Conservation (phyloP, 92 coral and sea anemone genomes). For the Metridium senile region DNA sequence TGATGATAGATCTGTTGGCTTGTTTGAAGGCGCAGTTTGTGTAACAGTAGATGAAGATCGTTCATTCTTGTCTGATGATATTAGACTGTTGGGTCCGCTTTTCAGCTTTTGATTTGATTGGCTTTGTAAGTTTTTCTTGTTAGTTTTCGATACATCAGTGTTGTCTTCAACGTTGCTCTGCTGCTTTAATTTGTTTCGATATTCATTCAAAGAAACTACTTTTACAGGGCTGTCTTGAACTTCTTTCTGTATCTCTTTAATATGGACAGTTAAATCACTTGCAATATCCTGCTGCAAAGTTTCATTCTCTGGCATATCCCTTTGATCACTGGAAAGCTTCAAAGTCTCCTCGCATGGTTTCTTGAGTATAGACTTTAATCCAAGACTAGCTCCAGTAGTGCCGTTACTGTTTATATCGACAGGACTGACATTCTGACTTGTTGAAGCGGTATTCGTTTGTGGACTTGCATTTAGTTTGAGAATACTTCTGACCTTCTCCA, state of each 20-base stretch:
- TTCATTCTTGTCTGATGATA: not conserved
- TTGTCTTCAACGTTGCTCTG: not conserved
- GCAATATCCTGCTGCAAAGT: not conserved
- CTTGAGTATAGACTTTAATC: constrained; percentile 1
- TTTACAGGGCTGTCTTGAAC: not conserved
- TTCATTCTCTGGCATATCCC: not conserved
- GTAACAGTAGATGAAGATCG: not conserved
- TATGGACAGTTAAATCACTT: not conserved
- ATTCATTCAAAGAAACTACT: constrained; percentile 13
- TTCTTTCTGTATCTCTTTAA: constrained; percentile 1
- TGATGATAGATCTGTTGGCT: not conserved
- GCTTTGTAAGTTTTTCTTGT: too few relatives aligned
- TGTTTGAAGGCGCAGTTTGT: not conserved
- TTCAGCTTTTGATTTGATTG: constrained; percentile 6
- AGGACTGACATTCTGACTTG: not conserved
- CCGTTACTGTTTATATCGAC: not conserved
- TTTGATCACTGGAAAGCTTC: not conserved
- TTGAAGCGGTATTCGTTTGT: not conserved
- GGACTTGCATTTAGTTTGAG: constrained; percentile 48
- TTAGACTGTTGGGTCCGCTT: not conserved
- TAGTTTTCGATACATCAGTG: too few relatives aligned
- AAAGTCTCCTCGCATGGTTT: not conserved
- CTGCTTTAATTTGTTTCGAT: not conserved
- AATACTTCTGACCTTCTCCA: constrained; percentile 55
- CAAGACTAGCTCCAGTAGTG: not conserved